Conservation (phyloP, 1,140 invertebrate species). For the Ceratina japonica region DNA sequence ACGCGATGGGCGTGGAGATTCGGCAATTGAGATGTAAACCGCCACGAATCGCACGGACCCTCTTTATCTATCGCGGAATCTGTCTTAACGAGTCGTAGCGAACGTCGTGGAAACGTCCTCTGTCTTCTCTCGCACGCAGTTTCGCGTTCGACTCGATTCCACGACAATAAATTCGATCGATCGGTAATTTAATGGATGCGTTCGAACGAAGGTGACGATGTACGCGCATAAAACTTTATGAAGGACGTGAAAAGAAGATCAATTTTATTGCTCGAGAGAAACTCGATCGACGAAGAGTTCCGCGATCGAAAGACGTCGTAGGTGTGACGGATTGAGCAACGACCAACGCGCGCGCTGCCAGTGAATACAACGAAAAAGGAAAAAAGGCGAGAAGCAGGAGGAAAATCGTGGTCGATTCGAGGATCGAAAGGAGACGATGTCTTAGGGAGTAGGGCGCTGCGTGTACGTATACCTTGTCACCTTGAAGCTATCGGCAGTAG, state of each 20-base stretch:
- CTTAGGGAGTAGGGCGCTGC: constrained; percentile 21
- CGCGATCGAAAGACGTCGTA: constrained; percentile 8
- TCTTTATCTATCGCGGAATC: constrained; percentile 53
- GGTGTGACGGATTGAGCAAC: constrained; percentile 8
- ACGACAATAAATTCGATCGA: background rate
- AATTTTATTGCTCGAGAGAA: constrained; percentile 1
- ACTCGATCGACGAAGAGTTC: background rate
- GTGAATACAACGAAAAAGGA: background rate
- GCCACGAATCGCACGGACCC: constrained; percentile 49
- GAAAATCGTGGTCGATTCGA: background rate
- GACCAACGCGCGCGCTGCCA: constrained; percentile 27
- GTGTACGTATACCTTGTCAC: constrained; percentile 57
- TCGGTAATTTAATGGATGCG: background rate
- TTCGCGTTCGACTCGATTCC: background rate
- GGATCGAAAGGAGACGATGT: constrained; percentile 34
- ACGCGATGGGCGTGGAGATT: constrained; percentile 74
- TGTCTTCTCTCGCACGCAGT: constrained; percentile 6
- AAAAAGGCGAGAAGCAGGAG: background rate
- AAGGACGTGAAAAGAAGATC: constrained; percentile 19
- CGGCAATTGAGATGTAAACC: constrained; percentile 70
- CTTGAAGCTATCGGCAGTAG: constrained; percentile 60
- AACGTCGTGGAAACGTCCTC: background rate
- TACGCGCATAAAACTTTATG: background rate
- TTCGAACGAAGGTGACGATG: no score
- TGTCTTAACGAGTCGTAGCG: constrained; percentile 49